Percentiles rank a stretch among this genome's conserved stretches.
phyloP scores from a whole-genome alignment of 2,888 invertebrate species.

The Hanleya hanleyi region DNA sequence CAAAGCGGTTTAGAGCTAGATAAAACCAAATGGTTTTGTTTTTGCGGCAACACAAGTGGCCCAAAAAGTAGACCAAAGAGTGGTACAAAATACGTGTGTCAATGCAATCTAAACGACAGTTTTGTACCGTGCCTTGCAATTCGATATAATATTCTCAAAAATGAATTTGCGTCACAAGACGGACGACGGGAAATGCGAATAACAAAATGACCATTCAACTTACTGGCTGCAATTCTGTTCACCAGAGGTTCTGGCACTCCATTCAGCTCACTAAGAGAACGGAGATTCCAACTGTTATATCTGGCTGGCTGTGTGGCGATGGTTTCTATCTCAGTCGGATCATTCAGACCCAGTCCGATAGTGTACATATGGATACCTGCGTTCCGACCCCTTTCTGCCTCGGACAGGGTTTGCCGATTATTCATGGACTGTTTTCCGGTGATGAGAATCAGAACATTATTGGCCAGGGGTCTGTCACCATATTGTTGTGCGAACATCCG shows the following conservation, averaged over 20 bases:
- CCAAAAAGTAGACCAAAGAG: no score
- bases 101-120: no score
- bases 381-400: background rate
- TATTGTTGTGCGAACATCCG: slow-evolving; percentile 46
- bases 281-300: slow-evolving; percentile 1
- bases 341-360: background rate
- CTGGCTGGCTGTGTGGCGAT: background rate
- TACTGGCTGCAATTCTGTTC: background rate
- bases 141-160: no score
- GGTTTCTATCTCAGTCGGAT: background rate
- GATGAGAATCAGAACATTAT: slow-evolving; percentile 55
- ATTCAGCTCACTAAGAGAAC: background rate
- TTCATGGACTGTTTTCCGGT: slow-evolving; percentile 43
- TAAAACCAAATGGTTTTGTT: no score
- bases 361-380: background rate
- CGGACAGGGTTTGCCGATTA: background rate
- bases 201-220: background rate
- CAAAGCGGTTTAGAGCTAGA: no score
- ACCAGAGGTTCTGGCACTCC: background rate
- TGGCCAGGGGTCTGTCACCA: slow-evolving; percentile 56
- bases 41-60: no score
- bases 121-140: no score
- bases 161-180: no score
- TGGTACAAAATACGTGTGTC: no score
- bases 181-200: no score